Conservation (phyloP, 2,888 invertebrate species). For the Amiota mariae region DNA sequence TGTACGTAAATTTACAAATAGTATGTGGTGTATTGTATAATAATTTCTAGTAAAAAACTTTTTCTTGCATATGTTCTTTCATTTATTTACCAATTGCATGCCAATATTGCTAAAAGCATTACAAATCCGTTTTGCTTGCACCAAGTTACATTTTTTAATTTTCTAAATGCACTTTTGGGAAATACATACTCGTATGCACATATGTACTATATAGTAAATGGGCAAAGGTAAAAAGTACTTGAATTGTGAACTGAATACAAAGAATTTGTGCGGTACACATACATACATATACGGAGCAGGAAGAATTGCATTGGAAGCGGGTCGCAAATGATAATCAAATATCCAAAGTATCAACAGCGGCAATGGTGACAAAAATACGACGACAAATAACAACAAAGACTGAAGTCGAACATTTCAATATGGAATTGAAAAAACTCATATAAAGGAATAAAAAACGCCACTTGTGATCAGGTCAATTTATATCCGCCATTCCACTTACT, state of each 20-base stretch:
- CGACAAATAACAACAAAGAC: background rate
- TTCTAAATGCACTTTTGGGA: constrained; percentile 13
- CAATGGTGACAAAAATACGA: constrained; percentile 10
- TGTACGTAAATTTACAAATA: too few species aligned
- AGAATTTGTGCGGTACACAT: too few species aligned
- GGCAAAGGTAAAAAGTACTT: too few species aligned
- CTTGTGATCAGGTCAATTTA: constrained; percentile 7
- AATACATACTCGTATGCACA: background rate
- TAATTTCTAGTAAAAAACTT: too few species aligned
- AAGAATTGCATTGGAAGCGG: background rate
- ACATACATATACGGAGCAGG: background rate
- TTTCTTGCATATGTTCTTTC: too few species aligned
- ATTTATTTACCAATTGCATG: constrained; percentile 9
- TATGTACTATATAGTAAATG: background rate
- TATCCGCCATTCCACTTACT: background rate
- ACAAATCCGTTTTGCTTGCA: constrained; percentile 12
- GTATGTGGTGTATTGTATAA: too few species aligned
- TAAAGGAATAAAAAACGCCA: background rate
- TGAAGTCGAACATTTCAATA: constrained; percentile 13
- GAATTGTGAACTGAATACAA: too few species aligned
- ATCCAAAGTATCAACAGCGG: constrained; percentile 9
- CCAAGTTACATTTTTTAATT: constrained; percentile 12
- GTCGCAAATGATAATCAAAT: constrained; percentile 17
- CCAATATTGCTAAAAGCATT: constrained; percentile 3
- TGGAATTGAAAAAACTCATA: constrained; percentile 15